Evolutionary conservation across 1,140 invertebrate genomes (phyloP).

Genomic region (Antheraea mylitta): DNA sequence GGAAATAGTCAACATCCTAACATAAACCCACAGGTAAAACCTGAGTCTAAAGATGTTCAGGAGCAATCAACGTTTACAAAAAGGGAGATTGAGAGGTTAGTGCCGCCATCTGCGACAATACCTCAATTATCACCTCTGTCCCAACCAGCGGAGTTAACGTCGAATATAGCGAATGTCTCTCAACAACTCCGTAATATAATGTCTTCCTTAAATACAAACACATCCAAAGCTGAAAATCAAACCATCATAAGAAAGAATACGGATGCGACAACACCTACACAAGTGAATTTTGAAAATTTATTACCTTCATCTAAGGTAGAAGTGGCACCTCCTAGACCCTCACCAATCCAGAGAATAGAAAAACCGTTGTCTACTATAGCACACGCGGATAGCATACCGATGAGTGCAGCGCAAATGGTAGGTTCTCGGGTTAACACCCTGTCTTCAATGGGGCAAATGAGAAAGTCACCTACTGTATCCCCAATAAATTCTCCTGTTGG

Average conservation of each 20-base stretch:
- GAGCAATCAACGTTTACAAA: constrained; percentile 49
- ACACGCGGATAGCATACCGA: constrained; percentile 50
- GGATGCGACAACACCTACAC: constrained; percentile 69
- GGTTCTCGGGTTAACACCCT: constrained; percentile 65
- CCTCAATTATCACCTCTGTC: constrained; percentile 85
- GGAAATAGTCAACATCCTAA: constrained; percentile 37
- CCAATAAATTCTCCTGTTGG: constrained; percentile 67
- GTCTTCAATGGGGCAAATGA: constrained; percentile 58
- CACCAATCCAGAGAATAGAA: constrained; percentile 66
- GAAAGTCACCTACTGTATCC: constrained; percentile 64
- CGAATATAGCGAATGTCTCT: constrained; percentile 84
- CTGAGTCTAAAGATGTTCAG: constrained; percentile 53
- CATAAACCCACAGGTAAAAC: constrained; percentile 43
- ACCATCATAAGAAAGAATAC: constrained; percentile 63
- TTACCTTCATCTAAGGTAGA: constrained; percentile 77
- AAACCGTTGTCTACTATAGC: constrained; percentile 46
- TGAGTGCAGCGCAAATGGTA: constrained; percentile 60
- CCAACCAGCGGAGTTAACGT: constrained; percentile 84
- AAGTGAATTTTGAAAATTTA: constrained; percentile 77
- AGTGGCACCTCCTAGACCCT: constrained; percentile 58
- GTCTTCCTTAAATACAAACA: constrained; percentile 78
- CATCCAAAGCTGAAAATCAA: constrained; percentile 65
- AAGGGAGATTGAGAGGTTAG: constrained; percentile 55
- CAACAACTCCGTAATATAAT: constrained; percentile 83
- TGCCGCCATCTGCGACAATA: constrained; percentile 74